Percentiles rank a stretch among this genome's conserved stretches.
Conservation (phyloP, 1,140 invertebrate genomes). For the Theocolax elegans region DNA sequence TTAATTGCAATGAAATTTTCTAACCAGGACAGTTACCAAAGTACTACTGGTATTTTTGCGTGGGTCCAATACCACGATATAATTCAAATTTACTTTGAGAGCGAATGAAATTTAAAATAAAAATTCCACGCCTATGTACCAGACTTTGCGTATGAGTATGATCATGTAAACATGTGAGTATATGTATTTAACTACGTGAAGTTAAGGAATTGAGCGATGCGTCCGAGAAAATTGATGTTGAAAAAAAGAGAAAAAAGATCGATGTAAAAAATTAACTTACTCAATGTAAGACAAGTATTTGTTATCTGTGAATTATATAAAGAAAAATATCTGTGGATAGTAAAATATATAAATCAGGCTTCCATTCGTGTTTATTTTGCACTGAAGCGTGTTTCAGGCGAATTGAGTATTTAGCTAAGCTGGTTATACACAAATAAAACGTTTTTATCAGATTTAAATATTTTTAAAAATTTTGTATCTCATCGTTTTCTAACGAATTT, state of each 20-base stretch:
- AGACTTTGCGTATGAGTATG: background rate
- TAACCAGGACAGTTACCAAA: conserved; percentile 18
- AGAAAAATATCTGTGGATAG: conserved; percentile 26
- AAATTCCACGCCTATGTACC: background rate
- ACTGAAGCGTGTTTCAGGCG: conserved; percentile 25
- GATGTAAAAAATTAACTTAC: conserved; percentile 21
- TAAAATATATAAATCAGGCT: conserved; percentile 24
- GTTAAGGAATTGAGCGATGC: conserved; percentile 24
- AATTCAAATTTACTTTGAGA: too few relatives aligned
- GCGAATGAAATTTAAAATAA: background rate
- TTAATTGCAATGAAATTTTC: conserved; percentile 17
- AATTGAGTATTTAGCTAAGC: too few relatives aligned
- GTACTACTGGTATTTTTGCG: conserved; percentile 7
- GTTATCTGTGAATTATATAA: conserved; percentile 31
- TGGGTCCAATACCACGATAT: background rate
- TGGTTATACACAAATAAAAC: too few relatives aligned
- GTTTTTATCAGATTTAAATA: conserved; percentile 8
- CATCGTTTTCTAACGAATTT: background rate
- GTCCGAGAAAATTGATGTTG: conserved; percentile 17
- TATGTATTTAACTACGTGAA: background rate
- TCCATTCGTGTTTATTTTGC: conserved; percentile 27
- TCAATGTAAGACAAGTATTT: conserved; percentile 18
- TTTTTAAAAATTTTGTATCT: conserved; percentile 33
- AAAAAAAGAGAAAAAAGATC: conserved; percentile 7
- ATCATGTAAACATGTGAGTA: background rate